Evolutionary conservation across 2,113 vertebrate genomes (phyloP).

Genomic region (Sorex fumeus): DNA sequence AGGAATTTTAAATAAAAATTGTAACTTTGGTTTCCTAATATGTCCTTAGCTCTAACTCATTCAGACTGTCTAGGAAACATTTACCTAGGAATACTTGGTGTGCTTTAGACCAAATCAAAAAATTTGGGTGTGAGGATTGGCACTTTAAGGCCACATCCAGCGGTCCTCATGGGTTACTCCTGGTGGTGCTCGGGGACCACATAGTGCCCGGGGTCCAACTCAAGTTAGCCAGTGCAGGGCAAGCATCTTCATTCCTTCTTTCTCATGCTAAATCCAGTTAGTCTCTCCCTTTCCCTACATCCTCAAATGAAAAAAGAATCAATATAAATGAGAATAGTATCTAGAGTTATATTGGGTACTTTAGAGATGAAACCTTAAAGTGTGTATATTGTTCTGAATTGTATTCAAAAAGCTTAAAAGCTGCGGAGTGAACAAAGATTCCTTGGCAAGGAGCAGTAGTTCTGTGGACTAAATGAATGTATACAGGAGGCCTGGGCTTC

Average conservation of each 20-base stretch:
- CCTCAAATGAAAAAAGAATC: not conserved
- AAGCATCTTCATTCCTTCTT: not conserved
- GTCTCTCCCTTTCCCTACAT: not conserved
- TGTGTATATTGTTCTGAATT: constrained; percentile 30
- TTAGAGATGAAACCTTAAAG: not conserved
- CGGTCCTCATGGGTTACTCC: no score
- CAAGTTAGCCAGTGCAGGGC: no score
- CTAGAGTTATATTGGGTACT: not conserved
- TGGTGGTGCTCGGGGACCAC: no score
- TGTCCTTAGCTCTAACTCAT: not conserved
- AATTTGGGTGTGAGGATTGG: no score
- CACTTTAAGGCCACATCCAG: no score
- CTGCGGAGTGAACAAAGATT: not conserved
- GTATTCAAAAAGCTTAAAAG: constrained; percentile 37
- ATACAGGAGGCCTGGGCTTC: no score
- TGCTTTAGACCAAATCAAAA: not conserved
- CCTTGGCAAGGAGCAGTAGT: not conserved
- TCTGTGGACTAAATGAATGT: not conserved
- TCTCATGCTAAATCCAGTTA: not conserved
- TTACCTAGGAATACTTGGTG: not conserved
- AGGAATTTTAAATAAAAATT: constrained; percentile 42
- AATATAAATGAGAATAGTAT: not conserved
- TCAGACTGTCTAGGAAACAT: not conserved
- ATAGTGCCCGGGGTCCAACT: no score
- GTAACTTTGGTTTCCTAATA: not conserved